These are phyloP conservation scores for Toxotes jaculatrix DNA, from an alignment of 2,113 vertebrate genomes.

Conservation along the genomic window DNA sequence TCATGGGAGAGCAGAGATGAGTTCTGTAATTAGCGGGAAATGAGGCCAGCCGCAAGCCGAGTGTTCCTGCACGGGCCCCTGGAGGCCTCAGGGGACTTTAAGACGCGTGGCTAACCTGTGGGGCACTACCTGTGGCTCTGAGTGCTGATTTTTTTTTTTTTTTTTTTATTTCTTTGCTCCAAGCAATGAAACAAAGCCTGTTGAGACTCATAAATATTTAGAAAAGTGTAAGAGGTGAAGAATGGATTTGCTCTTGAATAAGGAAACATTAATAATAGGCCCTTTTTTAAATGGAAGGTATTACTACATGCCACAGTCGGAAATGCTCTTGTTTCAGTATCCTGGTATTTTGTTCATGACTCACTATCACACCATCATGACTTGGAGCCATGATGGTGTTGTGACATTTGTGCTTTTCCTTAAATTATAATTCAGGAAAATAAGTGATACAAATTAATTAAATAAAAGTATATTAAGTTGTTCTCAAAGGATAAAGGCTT, in stretches of 20 bases:
- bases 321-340: too few relatives aligned
- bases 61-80: constrained; percentile 36
- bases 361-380: too few relatives aligned
- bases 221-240: neutral
- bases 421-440: too few relatives aligned
- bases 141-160: constrained; percentile 1
- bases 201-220: neutral
- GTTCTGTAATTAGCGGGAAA: constrained; percentile 77
- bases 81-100: constrained; percentile 53
- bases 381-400: too few relatives aligned
- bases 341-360: too few relatives aligned
- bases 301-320: too few relatives aligned
- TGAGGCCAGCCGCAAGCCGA: constrained; percentile 54
- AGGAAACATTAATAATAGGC: neutral
- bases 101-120: constrained; percentile 76
- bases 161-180: too few relatives aligned
- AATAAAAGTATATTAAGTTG: too few relatives aligned
- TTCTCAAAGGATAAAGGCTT: too few relatives aligned
- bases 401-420: too few relatives aligned
- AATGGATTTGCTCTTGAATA: neutral
- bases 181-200: neutral
- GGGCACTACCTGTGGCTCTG: constrained; percentile 70
- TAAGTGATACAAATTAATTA: too few relatives aligned
- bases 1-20: constrained; percentile 62
- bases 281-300: too few relatives aligned